Conservation (phyloP, 2,797 vertebrate genomes). For the Sebastes oblongus region DNA sequence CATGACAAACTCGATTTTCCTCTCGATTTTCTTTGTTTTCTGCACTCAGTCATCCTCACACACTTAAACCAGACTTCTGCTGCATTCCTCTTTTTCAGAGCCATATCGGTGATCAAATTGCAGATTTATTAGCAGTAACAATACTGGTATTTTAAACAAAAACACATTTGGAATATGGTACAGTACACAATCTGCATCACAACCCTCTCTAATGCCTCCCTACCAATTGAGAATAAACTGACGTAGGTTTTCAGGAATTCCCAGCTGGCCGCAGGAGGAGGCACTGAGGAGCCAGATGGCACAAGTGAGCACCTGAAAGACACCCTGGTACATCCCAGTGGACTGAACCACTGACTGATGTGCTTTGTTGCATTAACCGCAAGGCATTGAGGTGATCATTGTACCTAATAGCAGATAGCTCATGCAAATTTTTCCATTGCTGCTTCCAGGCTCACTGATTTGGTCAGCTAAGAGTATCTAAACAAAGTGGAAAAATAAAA, state of each 20-base stretch:
- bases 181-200: neutral
- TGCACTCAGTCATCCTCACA: neutral
- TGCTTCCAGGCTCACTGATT: constrained; percentile 7
- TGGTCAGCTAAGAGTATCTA: neutral
- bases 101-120: constrained; percentile 3
- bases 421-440: neutral
- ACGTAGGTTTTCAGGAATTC: constrained; percentile 3
- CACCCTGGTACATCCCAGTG: constrained; percentile 7
- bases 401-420: neutral
- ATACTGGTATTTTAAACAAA: neutral
- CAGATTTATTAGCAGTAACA: neutral
- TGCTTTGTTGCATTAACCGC: constrained; percentile 1
- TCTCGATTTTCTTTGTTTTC: neutral
- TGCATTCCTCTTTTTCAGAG: constrained; percentile 15
- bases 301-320: constrained; percentile 3
- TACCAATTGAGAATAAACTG: constrained; percentile 1
- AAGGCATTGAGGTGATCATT: neutral
- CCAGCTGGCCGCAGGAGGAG: constrained; percentile 9
- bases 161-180: constrained; percentile 10
- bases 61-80: constrained; percentile 14
- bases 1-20: neutral
- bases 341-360: neutral
- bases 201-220: neutral
- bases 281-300: constrained; percentile 17
- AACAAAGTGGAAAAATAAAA: neutral